Evolutionary conservation across 2,797 vertebrate species (phyloP), one percentile per base, ranked within the genome.

Genomic region (Gymnothorax reevesii): DNA sequence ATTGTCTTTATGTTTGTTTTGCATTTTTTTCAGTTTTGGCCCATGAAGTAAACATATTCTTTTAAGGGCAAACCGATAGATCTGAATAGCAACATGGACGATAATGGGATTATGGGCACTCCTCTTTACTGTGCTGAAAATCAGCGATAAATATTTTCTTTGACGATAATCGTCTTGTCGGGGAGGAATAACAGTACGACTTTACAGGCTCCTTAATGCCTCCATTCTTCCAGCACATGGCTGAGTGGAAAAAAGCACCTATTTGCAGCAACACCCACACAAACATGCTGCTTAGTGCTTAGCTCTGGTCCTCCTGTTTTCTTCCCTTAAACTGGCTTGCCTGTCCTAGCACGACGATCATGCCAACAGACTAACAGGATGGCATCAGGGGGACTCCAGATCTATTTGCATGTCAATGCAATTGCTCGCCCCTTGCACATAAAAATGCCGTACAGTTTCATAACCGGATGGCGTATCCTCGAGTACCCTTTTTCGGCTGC

Each of bases 201-300:
- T 95, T 93, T 92, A 92, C 92, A 92, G 94, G 92, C 91, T 90
- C 89, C 82, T 91, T 95, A 96, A 96, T 96, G 91, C 95, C 87
- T 92, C 90, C 89, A 94, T 96, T 96, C 93, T 96, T 95, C 94
- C 90, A 83, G 92, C 89, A 49, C 17, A 79, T 52, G 84, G 57
- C 80, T 57, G 71, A 33, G 69, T 27, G 73, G 52, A 49, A 52
- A 54, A 96, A 95, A 96, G 94, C 96, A 95, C 94, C 95, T 95
- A 96, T 96, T 96, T 96, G 93, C 92, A 94, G 90, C 92, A 95
- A 79, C 96, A 94, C 96, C 95, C 95, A 95, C 96, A 94, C 93
- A 83, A 10, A 88, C 91, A 82, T 84, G 83, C 92, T 92, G 93
- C 94, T 95, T 90, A 94, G 93, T 92, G 91, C 87, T 89, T 89